Evolutionary conservation across 2,113 vertebrate species (phyloP), one percentile per base, ranked within the genome.

Genomic region (Apaloderma vittatum): DNA sequence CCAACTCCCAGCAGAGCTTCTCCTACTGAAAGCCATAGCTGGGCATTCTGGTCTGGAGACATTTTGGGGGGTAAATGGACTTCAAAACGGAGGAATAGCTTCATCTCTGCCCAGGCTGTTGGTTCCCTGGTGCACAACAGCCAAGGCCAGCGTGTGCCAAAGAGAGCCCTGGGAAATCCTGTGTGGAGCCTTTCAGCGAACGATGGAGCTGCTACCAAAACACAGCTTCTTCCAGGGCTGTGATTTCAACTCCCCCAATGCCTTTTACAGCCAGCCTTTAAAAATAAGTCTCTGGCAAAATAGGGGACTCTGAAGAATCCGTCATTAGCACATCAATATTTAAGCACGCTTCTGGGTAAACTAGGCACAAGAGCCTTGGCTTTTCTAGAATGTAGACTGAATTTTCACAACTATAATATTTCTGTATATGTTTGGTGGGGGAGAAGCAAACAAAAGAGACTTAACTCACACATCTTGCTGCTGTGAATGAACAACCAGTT

Each of bases 401-500:
- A 36, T 63, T 94, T 80, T 67, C 46, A 34, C 43, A 86, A 20
- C 32, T 55, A 3, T 15, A 54, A 7, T 72, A 46, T 48, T 65
- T 88, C 34, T 72, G 0, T 55, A 12, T 46, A 15, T 48, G 46
- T 37, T 93, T 15, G 6, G 34, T 1, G 45, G 21, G 26, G 1
- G 4, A 15, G 29, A 49, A 43, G 27, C 11, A 46, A n/a, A 30
- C 12, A 13, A 40, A 51, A 40, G 15, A 18, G 43, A 6, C 11
- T 1, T 13, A 23, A 18, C 8, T 13, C 16, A 2, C 1, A 0
- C 10, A 6, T 36, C 57, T 15, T 54, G 46, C 24, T 58, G 73
- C 1, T 16, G 4, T 1, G 36, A 55, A 8, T 10, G 55, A 54
- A 12, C 12, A 9, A 1, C 1, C 29, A 37, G 22, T 0, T 36